Evolutionary conservation across 1,140 invertebrate genomes (phyloP).

Genomic region (Elysia chlorotica): DNA sequence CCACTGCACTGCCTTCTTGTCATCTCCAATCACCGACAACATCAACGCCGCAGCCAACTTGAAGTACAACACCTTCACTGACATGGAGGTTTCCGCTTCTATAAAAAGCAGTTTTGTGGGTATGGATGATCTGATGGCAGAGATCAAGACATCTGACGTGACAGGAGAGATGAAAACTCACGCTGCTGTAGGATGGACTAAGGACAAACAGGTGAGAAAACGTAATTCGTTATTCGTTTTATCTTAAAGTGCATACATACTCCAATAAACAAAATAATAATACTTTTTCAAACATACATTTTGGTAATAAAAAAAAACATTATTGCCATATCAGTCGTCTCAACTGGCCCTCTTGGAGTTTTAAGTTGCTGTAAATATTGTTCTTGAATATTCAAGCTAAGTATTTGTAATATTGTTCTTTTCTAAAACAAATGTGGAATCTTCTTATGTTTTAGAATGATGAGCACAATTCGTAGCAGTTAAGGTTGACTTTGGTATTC

Average conservation of each 20-base stretch:
- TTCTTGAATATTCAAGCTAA: neutral
- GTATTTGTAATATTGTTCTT: neutral
- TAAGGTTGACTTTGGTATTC: neutral
- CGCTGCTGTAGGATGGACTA: constrained; percentile 25
- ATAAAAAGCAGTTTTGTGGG: constrained; percentile 16
- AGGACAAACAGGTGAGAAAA: neutral
- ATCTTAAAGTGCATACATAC: neutral
- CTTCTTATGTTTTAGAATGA: neutral
- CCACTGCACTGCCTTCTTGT: constrained; percentile 18
- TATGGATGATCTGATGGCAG: constrained; percentile 23
- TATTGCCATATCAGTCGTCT: neutral
- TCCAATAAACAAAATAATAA: neutral
- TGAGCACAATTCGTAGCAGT: neutral
- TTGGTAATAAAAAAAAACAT: neutral
- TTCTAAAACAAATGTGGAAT: neutral
- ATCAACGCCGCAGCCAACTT: constrained; percentile 20
- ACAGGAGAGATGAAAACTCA: constrained; percentile 24
- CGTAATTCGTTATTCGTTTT: neutral
- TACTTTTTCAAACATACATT: neutral
- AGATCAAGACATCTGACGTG: constrained; percentile 21
- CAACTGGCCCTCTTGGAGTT: neutral
- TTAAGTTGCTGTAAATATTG: neutral
- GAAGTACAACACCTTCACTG: constrained; percentile 14
- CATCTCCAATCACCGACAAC: constrained; percentile 22
- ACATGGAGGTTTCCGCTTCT: constrained; percentile 19